phyloP scores from a whole-genome alignment of 2,113 vertebrate species.

The Morone chrysops region DNA sequence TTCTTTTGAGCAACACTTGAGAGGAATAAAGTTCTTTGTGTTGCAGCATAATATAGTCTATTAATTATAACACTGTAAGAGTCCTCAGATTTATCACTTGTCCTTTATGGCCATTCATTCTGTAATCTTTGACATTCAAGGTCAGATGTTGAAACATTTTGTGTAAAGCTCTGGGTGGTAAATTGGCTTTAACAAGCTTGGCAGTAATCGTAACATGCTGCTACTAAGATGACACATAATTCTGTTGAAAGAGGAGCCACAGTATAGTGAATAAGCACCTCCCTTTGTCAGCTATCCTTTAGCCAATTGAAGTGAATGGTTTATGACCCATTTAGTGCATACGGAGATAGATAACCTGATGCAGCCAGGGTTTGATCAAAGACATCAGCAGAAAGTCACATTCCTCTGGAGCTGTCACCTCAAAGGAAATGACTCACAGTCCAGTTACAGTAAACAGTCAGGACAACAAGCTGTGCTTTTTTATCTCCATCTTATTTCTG shows the following conservation, averaged over 20 bases:
- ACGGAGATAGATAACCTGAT: slow-evolving; percentile 58
- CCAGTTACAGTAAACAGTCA: slow-evolving; percentile 62
- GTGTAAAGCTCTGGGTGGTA: neutral
- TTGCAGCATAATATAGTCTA: neutral
- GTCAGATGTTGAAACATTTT: neutral
- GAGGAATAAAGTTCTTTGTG: slow-evolving; percentile 25
- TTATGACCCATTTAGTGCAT: slow-evolving; percentile 44
- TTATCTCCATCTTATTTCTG: slow-evolving; percentile 73
- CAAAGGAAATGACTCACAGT: slow-evolving; percentile 64
- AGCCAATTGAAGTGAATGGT: slow-evolving; percentile 20
- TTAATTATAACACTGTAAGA: slow-evolving; percentile 11
- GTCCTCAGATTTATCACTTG: slow-evolving; percentile 1
- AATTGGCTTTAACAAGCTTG: slow-evolving; percentile 13
- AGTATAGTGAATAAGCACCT: neutral
- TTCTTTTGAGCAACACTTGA: neutral
- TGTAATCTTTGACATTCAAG: slow-evolving; percentile 17
- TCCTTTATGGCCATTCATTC: slow-evolving; percentile 17
- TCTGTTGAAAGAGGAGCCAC: neutral
- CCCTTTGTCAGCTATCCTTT: neutral
- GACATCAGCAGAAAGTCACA: slow-evolving; percentile 58
- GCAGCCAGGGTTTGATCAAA: slow-evolving; percentile 56
- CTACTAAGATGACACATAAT: neutral
- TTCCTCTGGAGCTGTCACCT: slow-evolving; percentile 58
- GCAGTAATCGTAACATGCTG: neutral
- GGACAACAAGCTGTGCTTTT: slow-evolving; percentile 73